phyloP scores from a whole-genome alignment of 2,113 vertebrate genomes.

The Empidonax alnorum region DNA sequence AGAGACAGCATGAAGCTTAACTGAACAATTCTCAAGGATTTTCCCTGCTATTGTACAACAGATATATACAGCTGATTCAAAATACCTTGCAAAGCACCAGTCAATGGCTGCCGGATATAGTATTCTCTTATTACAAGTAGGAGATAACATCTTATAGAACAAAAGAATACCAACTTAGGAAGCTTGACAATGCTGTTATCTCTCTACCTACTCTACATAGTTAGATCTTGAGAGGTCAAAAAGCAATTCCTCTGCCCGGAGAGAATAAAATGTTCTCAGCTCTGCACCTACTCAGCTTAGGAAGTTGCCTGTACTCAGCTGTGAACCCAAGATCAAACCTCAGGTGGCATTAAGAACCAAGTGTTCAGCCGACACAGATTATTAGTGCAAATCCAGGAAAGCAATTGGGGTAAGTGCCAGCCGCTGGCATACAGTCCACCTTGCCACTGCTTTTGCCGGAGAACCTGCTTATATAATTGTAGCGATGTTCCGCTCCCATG shows the following conservation, averaged over 20 bases:
- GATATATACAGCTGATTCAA: not conserved
- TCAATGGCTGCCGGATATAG: not conserved
- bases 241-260: not conserved
- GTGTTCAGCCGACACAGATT: accelerated
- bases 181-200: not conserved
- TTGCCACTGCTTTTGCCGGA: not conserved
- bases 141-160: not conserved
- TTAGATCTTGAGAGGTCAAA: not conserved
- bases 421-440: not conserved
- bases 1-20: not conserved
- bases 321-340: not conserved
- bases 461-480: conserved; percentile 29
- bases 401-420: not conserved
- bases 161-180: not conserved
- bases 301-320: accelerated
- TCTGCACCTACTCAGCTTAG: not conserved
- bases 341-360: not conserved
- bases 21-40: not conserved
- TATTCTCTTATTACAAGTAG: not conserved
- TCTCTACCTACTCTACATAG: accelerated
- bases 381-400: not conserved
- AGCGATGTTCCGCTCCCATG: conserved; percentile 42
- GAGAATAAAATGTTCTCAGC: not conserved
- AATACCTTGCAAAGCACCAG: not conserved
- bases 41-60: not conserved